Evolutionary conservation across 2,113 vertebrate genomes (phyloP).

Genomic region (Meles meles): DNA sequence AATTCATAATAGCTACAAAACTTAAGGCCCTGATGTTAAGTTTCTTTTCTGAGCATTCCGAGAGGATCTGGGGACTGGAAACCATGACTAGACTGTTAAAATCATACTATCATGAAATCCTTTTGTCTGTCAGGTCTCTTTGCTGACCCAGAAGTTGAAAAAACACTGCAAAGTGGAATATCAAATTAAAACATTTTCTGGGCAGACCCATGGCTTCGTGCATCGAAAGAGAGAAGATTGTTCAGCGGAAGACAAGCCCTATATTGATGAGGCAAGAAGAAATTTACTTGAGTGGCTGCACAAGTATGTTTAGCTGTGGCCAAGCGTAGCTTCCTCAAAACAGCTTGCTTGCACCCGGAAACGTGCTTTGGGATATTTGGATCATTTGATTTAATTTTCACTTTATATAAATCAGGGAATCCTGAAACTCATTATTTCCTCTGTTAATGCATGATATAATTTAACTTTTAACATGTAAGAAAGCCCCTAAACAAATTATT

Average conservation of each 20-base stretch:
- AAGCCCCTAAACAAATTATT: neutral
- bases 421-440: neutral
- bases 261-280: constrained; percentile 89
- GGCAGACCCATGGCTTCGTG: constrained; percentile 94
- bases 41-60: neutral
- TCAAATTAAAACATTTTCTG: constrained; percentile 91
- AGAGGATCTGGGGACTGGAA: neutral
- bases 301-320: constrained; percentile 83
- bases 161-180: constrained; percentile 87
- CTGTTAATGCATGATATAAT: neutral
- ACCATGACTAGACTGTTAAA: neutral
- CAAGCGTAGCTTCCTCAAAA: neutral
- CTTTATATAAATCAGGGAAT: neutral
- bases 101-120: neutral
- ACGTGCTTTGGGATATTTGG: neutral
- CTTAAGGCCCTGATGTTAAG: neutral
- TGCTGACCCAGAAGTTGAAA: constrained; percentile 87
- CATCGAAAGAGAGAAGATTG: constrained; percentile 92
- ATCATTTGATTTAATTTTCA: neutral
- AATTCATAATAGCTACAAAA: neutral
- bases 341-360: neutral
- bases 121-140: constrained; percentile 80
- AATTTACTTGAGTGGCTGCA: constrained; percentile 92
- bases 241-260: constrained; percentile 84
- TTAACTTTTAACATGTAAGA: neutral